Evolutionary conservation across 2,888 invertebrate species (phyloP).

Genomic region (Hanleya hanleyi): DNA sequence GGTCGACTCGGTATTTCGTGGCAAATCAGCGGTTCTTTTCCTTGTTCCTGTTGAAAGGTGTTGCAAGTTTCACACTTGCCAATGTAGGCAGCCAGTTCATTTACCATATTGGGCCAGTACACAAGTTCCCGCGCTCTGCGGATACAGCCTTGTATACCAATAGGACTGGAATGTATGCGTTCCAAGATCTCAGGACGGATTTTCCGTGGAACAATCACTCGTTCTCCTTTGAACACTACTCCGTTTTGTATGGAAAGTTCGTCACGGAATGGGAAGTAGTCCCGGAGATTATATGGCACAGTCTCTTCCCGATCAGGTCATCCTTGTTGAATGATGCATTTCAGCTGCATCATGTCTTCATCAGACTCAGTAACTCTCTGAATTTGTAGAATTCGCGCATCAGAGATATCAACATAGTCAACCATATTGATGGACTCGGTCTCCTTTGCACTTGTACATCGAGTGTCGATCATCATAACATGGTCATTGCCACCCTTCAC

Average conservation of each 20-base stretch:
- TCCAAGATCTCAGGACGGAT: background rate
- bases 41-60: background rate
- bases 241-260: constrained; percentile 24
- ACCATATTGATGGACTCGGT: too few species aligned
- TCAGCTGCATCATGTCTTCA: constrained; percentile 14
- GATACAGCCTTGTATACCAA: background rate
- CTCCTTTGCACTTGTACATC: too few species aligned
- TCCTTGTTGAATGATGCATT: constrained; percentile 8
- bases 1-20: too few species aligned
- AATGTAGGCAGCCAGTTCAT: too few species aligned
- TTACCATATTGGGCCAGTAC: too few species aligned
- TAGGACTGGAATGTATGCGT: too few species aligned
- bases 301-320: constrained; percentile 15
- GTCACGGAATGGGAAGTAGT: constrained; percentile 9
- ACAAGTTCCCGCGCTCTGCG: too few species aligned
- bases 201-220: constrained; percentile 12
- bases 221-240: constrained; percentile 16
- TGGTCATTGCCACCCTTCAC: too few species aligned
- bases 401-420: too few species aligned
- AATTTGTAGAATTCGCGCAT: background rate
- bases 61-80: background rate
- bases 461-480: too few species aligned
- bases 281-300: background rate
- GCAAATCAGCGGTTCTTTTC: background rate
- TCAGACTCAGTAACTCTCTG: constrained; percentile 9